Evolutionary conservation across 2,888 invertebrate genomes (phyloP), one percentile per base, ranked within the genome.

Genomic region (Macrophya annulata): DNA sequence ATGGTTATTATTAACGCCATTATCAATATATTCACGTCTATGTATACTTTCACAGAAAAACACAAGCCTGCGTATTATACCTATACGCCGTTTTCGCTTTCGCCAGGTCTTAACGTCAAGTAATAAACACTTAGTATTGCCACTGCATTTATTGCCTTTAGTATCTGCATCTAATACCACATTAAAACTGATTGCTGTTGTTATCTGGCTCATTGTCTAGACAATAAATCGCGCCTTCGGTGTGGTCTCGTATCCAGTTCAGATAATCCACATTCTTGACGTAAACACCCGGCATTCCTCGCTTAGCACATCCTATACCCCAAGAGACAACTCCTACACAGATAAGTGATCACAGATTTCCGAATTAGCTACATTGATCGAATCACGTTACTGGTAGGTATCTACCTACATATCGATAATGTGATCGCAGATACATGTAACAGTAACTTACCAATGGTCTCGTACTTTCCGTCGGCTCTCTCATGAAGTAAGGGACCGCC

Each of bases 221-320:
- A 84, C 93, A 93, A 87, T 91, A 93, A 86, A 90, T 87, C 25
- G 90, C 91, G 86, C 92, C 92, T 45, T 83, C 86, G 1, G 93
- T 93, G 82, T 93, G 88, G n/a, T 86, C 86, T 10, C 88, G 89
- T 65, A 93, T 93, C 93, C 93, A 93, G 59, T 89, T 87, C 51
- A 93, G 86, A 86, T 92, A 93, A 77, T 90, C 90, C 1, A 88
- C 87, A 43, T 84, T 85, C 84, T 89, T 90, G n/a, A 90, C 90
- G 77, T 89, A 92, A 90, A 92, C 90, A 93, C 95, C 95, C 79
- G 95, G 95, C 89, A 94, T 94, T 79, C 94, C 94, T 6, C 95
- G 95, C 88, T 95, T 93, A 15, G 96, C 96, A 90, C 96, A 96
- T 85, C 95, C 95, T 86, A 95, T 95, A 21, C 96, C 96, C 95